A percentile compares a stretch with the other conserved stretches of the same genome.
Evolutionary conservation across 2,797 vertebrate genomes (phyloP).

Genomic region (Limnodromus scolopaceus): DNA sequence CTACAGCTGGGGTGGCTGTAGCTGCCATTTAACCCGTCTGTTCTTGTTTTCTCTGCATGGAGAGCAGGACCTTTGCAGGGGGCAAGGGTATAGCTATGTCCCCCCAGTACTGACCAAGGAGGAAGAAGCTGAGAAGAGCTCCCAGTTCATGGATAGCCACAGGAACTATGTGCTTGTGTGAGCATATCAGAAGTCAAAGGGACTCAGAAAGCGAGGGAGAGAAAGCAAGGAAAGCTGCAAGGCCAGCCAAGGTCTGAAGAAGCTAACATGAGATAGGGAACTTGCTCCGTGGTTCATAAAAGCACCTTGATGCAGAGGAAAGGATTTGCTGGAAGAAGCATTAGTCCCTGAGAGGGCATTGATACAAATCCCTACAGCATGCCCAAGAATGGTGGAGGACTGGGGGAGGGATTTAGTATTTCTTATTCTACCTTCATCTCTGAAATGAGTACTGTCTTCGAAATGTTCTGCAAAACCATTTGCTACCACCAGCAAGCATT

Average conservation of each 20-base stretch:
- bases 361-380: not conserved
- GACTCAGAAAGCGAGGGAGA: not conserved
- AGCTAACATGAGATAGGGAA: not conserved
- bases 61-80: not conserved
- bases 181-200: not conserved
- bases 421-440: not conserved
- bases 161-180: not conserved
- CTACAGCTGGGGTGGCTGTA: accelerated
- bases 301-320: not conserved
- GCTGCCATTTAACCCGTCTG: not conserved
- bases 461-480: not conserved
- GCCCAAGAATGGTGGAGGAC: not conserved
- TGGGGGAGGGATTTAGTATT: not conserved
- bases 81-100: not conserved
- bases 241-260: not conserved
- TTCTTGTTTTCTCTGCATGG: not conserved
- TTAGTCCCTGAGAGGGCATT: not conserved
- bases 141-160: not conserved
- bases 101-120: not conserved
- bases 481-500: not conserved
- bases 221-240: not conserved
- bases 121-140: not conserved
- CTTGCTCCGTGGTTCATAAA: not conserved
- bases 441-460: not conserved
- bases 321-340: not conserved